Percentiles rank a stretch among this genome's conserved stretches.
Evolutionary conservation across 2,113 vertebrate genomes (phyloP).

Genomic region (Sterna hirundo): DNA sequence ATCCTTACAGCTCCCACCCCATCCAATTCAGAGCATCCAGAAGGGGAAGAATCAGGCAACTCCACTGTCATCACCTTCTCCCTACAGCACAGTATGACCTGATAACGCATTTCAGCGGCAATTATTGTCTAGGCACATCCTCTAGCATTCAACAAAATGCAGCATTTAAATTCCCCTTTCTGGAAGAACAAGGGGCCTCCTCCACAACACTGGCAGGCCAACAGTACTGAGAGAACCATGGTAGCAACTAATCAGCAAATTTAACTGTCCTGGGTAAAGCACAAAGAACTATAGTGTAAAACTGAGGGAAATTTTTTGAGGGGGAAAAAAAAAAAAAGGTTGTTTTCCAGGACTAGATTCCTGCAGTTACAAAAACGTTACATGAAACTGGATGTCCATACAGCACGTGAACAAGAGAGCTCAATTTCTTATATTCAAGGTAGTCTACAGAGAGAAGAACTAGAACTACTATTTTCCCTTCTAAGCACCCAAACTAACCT

Average conservation of each 20-base stretch:
- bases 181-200: background rate
- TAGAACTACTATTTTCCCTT: background rate
- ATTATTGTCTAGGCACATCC: background rate
- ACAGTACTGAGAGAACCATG: background rate
- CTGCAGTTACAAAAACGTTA: background rate
- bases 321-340: no score
- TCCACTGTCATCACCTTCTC: background rate
- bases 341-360: background rate
- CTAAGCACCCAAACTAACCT: background rate
- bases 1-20: background rate
- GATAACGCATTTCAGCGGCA: background rate
- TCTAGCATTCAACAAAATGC: background rate
- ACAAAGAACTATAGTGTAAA: background rate
- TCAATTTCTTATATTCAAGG: background rate
- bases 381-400: background rate
- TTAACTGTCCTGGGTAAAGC: background rate
- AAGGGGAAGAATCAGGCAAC: background rate
- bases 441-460: background rate
- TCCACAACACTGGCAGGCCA: background rate
- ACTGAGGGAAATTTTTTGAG: background rate
- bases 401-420: background rate
- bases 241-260: background rate
- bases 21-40: background rate
- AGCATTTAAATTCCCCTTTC: background rate
- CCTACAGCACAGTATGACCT: background rate